Percentiles rank a stretch among this genome's conserved stretches.
Conservation (phyloP, 1,140 invertebrate species). For the Alviniconcha marisindica region DNA sequence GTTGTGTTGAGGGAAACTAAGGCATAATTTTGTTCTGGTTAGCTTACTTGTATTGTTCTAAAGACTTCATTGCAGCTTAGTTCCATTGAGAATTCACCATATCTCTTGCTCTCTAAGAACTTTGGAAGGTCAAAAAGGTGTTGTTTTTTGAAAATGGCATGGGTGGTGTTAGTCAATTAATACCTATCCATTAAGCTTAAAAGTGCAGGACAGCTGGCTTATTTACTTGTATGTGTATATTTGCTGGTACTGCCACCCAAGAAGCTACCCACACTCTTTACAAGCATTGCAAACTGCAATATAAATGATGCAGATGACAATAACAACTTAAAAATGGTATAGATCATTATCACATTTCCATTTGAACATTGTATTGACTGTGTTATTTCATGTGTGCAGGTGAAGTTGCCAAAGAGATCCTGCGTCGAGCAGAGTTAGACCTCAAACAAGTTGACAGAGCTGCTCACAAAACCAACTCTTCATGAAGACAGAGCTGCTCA, state of each 20-base stretch:
- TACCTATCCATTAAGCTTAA: too few relatives aligned
- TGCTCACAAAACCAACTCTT: neutral
- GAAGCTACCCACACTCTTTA: neutral
- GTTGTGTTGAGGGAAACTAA: too few relatives aligned
- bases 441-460: conserved; percentile 19
- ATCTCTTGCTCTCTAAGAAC: too few relatives aligned
- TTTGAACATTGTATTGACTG: neutral
- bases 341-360: neutral
- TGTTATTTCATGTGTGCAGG: conserved; percentile 55
- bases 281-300: neutral
- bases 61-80: too few relatives aligned
- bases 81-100: too few relatives aligned
- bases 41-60: too few relatives aligned
- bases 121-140: too few relatives aligned
- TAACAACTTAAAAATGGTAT: neutral
- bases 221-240: neutral
- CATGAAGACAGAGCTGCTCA: neutral
- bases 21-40: too few relatives aligned
- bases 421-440: conserved; percentile 60
- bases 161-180: too few relatives aligned
- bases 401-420: conserved; percentile 59
- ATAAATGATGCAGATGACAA: neutral
- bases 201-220: too few relatives aligned
- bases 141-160: too few relatives aligned
- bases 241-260: neutral